phyloP scores from a whole-genome alignment of 1,140 invertebrate species.

The Euwallacea fornicatus region DNA sequence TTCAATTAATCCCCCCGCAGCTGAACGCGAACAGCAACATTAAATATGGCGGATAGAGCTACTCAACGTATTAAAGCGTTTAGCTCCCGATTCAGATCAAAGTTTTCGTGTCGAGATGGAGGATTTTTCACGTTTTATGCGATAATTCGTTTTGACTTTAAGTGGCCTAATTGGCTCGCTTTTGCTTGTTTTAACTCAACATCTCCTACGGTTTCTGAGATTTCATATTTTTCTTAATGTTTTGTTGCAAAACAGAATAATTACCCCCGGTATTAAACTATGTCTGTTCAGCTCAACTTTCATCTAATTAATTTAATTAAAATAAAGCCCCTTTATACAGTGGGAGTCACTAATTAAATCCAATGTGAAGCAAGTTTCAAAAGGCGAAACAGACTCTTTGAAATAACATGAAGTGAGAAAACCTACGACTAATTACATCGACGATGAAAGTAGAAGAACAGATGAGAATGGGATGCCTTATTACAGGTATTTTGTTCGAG shows the following conservation, averaged over 20 bases:
- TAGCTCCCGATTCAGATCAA: constrained; percentile 15
- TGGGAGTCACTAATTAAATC: constrained; percentile 23
- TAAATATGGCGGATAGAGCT: constrained; percentile 21
- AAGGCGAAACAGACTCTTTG: constrained; percentile 31
- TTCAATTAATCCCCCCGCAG: constrained; percentile 26
- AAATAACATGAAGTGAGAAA: constrained; percentile 35
- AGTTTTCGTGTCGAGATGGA: not conserved
- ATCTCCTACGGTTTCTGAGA: too few species aligned
- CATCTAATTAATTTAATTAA: constrained; percentile 30
- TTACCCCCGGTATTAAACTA: not conserved
- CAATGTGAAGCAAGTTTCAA: constrained; percentile 32
- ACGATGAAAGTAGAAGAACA: constrained; percentile 41
- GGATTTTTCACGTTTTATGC: too few species aligned
- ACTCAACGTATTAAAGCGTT: constrained; percentile 26
- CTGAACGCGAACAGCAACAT: constrained; percentile 6
- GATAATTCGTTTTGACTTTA: too few species aligned
- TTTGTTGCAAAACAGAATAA: too few species aligned
- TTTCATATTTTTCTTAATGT: too few species aligned
- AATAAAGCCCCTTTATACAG: constrained; percentile 16
- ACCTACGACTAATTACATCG: constrained; percentile 42
- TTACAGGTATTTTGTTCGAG: constrained; percentile 15
- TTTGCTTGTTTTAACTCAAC: too few species aligned
- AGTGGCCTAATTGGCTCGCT: too few species aligned
- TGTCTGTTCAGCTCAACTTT: not conserved
- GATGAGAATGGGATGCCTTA: constrained; percentile 43